Evolutionary conservation across 2,113 vertebrate species (phyloP).

Genomic region (Catharus fuscescens): DNA sequence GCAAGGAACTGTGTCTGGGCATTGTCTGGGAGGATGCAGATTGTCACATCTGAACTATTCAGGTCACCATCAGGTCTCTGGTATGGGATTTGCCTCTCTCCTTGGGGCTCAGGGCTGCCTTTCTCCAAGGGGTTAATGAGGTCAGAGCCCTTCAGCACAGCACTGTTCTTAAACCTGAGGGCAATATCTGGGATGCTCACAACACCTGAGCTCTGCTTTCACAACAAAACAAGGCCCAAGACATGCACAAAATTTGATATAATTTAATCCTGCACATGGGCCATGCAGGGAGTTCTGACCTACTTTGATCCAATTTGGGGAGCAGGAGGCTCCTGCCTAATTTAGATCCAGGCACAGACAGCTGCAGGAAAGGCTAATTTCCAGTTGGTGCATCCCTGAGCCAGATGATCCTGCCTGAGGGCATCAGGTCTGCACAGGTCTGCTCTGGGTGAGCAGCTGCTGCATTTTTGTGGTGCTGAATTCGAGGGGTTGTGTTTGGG

Average conservation of each 20-base stretch:
- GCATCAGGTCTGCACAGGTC: not conserved
- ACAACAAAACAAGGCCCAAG: not conserved
- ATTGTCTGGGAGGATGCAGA: not conserved
- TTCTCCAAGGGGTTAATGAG: not conserved
- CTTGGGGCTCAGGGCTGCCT: not conserved
- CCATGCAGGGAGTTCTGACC: not conserved
- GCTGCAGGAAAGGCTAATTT: not conserved
- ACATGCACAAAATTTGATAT: not conserved
- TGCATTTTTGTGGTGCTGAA: not conserved
- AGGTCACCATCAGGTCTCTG: not conserved
- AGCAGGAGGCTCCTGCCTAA: not conserved
- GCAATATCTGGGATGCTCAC: not conserved
- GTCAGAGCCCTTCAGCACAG: not conserved
- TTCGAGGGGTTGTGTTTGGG: not conserved
- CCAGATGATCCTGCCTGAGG: not conserved
- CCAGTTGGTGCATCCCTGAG: not conserved
- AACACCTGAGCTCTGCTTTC: not conserved
- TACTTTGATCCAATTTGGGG: not conserved
- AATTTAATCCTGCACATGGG: not conserved
- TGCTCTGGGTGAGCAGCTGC: not conserved
- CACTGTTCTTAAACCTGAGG: not conserved
- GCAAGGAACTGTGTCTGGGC: not conserved
- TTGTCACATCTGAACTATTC: not conserved
- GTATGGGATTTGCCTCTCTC: not conserved
- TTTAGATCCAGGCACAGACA: not conserved